phyloP scores from a whole-genome alignment of 92 coral and sea anemone genomes.

The Zoanthus sansibaricus region DNA sequence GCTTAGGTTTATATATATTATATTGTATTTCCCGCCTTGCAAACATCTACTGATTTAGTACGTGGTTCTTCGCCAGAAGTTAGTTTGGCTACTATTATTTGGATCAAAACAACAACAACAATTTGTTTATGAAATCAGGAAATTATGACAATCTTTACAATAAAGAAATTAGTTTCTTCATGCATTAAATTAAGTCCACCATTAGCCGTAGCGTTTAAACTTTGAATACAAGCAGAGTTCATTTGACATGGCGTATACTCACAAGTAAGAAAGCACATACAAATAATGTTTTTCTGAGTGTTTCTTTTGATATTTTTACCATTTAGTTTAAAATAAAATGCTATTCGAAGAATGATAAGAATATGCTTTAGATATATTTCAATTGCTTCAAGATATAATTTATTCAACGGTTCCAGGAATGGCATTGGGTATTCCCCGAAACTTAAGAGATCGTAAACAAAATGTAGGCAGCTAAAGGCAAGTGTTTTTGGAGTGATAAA shows the following conservation, averaged over 20 bases:
- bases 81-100: too few species aligned
- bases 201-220: too few species aligned
- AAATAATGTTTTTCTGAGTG: too few species aligned
- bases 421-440: conserved; percentile 2
- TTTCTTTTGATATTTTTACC: neutral
- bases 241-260: neutral
- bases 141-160: too few species aligned
- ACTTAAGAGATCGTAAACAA: neutral
- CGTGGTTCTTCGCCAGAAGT: too few species aligned
- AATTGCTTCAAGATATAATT: neutral
- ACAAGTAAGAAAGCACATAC: neutral
- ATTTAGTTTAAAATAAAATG: neutral
- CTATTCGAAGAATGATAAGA: neutral
- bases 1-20: too few species aligned
- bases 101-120: too few species aligned
- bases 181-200: too few species aligned
- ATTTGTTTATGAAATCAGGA: too few species aligned
- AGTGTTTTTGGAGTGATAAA: neutral
- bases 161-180: too few species aligned
- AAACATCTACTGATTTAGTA: too few species aligned
- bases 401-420: neutral
- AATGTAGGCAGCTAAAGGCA: neutral
- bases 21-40: too few species aligned
- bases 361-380: neutral
- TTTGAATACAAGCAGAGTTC: neutral